Percentiles rank a stretch among this genome's conserved stretches.
Evolutionary conservation across 2,113 vertebrate genomes (phyloP).

Genomic region (Larimichthys polyactis): DNA sequence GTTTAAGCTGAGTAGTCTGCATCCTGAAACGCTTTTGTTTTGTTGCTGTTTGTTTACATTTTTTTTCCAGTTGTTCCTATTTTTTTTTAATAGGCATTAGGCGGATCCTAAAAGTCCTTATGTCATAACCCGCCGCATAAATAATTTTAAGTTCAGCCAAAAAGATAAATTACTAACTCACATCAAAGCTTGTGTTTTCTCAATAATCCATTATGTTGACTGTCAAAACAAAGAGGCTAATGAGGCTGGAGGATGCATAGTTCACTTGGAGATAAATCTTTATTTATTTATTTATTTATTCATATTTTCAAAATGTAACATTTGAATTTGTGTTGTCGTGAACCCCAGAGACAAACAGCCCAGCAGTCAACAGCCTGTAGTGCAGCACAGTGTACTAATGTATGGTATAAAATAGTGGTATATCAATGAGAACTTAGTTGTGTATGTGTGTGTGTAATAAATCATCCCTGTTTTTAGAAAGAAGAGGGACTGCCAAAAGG

Average conservation of each 20-base stretch:
- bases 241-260: conserved; percentile 13
- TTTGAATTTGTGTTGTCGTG: not conserved
- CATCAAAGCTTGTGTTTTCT: conserved; percentile 17
- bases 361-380: not conserved
- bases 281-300: not conserved
- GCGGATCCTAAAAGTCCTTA: not conserved
- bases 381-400: not conserved
- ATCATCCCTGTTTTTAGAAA: not conserved
- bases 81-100: not conserved
- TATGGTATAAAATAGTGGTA: not conserved
- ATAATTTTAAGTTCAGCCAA: not conserved
- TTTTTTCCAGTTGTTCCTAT: not conserved
- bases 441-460: not conserved
- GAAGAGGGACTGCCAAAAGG: not conserved
- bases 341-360: not conserved
- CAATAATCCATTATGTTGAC: conserved; percentile 11
- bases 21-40: not conserved
- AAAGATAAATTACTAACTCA: conserved; percentile 18
- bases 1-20: too few species aligned
- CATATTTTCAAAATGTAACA: not conserved
- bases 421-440: not conserved
- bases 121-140: not conserved
- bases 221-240: conserved; percentile 32
- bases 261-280: not conserved
- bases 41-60: conserved; percentile 1